These are phyloP conservation scores for Tyto alba DNA, from an alignment of 2,113 vertebrate genomes.

Conservation along the genomic window DNA sequence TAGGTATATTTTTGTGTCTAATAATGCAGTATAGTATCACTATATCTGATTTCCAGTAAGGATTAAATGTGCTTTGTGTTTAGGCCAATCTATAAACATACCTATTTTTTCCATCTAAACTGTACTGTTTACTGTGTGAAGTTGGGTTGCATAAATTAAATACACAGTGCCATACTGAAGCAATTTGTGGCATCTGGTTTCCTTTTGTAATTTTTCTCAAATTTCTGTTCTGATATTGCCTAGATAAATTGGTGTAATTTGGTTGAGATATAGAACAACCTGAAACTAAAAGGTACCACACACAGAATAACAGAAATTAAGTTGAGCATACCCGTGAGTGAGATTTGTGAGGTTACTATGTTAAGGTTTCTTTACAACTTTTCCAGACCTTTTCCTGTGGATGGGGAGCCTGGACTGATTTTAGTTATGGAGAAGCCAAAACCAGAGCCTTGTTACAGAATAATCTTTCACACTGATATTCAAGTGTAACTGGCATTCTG, in stretches of 20 bases:
- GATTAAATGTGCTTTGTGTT: neutral
- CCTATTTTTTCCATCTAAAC: neutral
- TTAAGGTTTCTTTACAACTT: neutral
- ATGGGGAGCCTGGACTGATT: neutral
- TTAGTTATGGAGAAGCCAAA: neutral
- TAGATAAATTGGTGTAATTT: neutral
- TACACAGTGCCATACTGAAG: neutral
- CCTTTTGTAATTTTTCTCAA: neutral
- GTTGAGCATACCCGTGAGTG: rapidly evolving
- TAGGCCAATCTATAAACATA: neutral
- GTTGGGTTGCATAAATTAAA: neutral
- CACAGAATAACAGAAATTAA: neutral
- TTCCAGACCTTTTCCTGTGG: neutral
- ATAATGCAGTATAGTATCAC: neutral
- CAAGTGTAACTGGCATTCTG: no score
- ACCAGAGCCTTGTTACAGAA: neutral
- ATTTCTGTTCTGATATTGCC: neutral
- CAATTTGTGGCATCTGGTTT: neutral
- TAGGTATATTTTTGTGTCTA: neutral
- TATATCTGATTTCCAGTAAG: neutral
- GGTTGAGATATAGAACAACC: neutral
- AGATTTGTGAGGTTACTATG: neutral
- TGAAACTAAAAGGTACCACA: rapidly evolving
- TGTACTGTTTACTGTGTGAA: neutral
- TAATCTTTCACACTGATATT: neutral